A percentile compares a stretch with the other conserved stretches of the same genome.
Evolutionary conservation across 64 coral and sea anemone species (phyloP).

Genomic region (Montipora sp.): DNA sequence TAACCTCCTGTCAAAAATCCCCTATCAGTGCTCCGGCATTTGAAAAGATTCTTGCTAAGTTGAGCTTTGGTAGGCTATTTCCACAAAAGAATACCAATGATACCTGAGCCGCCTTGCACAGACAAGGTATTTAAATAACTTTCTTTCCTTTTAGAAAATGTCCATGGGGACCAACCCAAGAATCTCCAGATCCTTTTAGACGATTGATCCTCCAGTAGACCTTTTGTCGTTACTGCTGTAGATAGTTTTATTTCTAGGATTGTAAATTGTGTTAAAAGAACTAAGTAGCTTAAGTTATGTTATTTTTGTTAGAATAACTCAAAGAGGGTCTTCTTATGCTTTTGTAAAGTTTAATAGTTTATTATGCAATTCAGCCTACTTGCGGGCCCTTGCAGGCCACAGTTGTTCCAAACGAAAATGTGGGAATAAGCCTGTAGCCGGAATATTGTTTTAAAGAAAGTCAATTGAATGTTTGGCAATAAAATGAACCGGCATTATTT

Average conservation of each 20-base stretch:
- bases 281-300: neutral
- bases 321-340: neutral
- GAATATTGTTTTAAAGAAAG: too few relatives aligned
- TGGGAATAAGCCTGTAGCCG: neutral
- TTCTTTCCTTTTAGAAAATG: slow-evolving; percentile 45
- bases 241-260: neutral
- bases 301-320: neutral
- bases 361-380: too few relatives aligned
- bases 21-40: too few relatives aligned
- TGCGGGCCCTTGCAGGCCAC: too few relatives aligned
- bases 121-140: neutral
- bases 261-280: neutral
- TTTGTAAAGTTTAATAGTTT: neutral
- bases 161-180: slow-evolving; percentile 71
- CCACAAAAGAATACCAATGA: too few relatives aligned
- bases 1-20: too few relatives aligned
- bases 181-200: slow-evolving; percentile 59
- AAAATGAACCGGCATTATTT: too few relatives aligned
- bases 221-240: neutral
- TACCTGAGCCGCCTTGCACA: too few relatives aligned
- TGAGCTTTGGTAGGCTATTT: too few relatives aligned
- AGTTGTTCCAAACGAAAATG: neutral
- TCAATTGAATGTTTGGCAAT: too few relatives aligned
- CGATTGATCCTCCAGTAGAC: slow-evolving; percentile 37
- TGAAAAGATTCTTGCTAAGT: too few relatives aligned